phyloP scores from a whole-genome alignment of 2,888 invertebrate species.

The Xylophagus ater region DNA sequence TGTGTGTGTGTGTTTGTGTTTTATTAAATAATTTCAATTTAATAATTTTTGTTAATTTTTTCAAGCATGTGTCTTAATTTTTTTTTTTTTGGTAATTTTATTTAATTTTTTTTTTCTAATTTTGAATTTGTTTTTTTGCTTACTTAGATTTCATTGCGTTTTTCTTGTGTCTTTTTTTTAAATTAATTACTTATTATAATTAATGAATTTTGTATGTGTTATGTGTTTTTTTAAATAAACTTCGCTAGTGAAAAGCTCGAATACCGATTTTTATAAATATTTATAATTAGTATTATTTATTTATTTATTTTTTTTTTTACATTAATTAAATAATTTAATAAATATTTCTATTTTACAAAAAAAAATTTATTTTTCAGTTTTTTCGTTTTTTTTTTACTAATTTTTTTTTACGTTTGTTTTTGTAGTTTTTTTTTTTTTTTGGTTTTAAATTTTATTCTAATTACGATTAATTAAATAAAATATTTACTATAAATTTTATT shows the following conservation, averaged over 20 bases:
- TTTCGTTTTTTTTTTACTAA: slow-evolving; percentile 1
- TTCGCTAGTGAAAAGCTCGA: slow-evolving; percentile 11
- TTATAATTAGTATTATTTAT: no score
- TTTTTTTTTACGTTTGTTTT: slow-evolving; percentile 1
- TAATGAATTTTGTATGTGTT: slow-evolving; percentile 1
- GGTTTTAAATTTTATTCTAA: no score
- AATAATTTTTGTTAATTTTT: slow-evolving; percentile 6
- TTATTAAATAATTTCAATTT: no score
- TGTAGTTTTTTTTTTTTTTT: no score
- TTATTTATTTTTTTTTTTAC: slow-evolving; percentile 2
- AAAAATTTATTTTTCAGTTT: no score
- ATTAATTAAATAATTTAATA: slow-evolving; percentile 5
- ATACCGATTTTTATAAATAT: no score
- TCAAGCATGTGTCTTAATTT: slow-evolving; percentile 4
- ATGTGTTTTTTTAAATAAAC: no score
- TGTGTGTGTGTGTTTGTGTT: slow-evolving; percentile 9
- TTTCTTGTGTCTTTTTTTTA: slow-evolving; percentile 8
- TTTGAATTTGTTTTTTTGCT: slow-evolving; percentile 15
- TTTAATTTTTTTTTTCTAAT: slow-evolving; percentile 14
- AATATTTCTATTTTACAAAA: no score
- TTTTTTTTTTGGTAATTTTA: slow-evolving; percentile 11
- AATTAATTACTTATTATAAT: slow-evolving; percentile 1
- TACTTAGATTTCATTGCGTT: slow-evolving; percentile 14
- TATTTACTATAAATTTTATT: no score
- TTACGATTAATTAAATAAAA: no score